These are phyloP conservation scores for Oophaga pumilio DNA, from an alignment of 2,113 vertebrate species.

Conservation along the genomic window DNA sequence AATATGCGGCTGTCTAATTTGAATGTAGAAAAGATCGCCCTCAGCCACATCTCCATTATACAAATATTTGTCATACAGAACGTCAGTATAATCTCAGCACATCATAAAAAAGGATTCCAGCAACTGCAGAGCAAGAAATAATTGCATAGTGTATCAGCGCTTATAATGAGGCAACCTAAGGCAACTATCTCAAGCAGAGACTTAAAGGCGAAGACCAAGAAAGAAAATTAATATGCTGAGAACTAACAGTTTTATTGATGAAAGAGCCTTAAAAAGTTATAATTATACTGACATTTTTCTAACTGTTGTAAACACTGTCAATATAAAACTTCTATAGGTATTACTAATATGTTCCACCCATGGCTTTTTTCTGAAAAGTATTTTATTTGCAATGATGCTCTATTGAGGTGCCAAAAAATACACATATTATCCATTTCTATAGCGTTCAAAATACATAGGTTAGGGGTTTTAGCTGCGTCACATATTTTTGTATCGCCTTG, in stretches of 20 bases:
- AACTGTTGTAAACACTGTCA: background rate
- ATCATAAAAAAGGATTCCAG: slow-evolving; percentile 10
- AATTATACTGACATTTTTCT: background rate
- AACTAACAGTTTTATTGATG: background rate
- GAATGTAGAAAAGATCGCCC: background rate
- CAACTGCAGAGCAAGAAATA: background rate
- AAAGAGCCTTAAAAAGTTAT: background rate
- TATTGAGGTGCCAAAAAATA: background rate
- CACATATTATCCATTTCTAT: background rate
- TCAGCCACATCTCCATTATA: slow-evolving; percentile 9
- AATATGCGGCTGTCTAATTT: background rate
- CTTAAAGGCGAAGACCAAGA: background rate
- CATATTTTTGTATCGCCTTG: no score
- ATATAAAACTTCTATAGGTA: background rate
- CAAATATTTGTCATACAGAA: slow-evolving; percentile 22
- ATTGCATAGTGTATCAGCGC: background rate
- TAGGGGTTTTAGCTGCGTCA: background rate
- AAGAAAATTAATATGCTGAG: background rate
- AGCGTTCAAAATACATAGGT: background rate
- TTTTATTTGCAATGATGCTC: background rate
- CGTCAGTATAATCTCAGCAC: slow-evolving; percentile 1
- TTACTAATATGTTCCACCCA: background rate
- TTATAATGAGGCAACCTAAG: slow-evolving; percentile 11
- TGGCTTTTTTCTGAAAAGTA: background rate
- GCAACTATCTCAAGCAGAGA: background rate